These are phyloP conservation scores for Nephrocerus scutellatus DNA, from an alignment of 2,888 invertebrate species.

Conservation along the genomic window DNA sequence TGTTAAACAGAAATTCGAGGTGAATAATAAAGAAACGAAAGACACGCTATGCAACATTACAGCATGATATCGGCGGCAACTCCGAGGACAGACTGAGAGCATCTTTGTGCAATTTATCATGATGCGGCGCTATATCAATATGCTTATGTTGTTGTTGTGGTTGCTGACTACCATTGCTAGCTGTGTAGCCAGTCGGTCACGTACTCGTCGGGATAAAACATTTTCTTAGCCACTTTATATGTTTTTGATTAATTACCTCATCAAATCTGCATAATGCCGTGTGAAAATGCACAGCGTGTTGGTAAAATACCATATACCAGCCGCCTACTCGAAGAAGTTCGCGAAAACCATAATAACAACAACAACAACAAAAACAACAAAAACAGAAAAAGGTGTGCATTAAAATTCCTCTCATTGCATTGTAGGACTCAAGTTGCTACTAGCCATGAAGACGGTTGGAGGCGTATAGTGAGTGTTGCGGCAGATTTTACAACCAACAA, in stretches of 20 bases:
- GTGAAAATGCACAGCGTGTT: slow-evolving; percentile 16
- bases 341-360: slow-evolving; percentile 10
- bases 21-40: background rate
- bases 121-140: slow-evolving; percentile 13
- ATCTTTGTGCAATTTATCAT: slow-evolving; percentile 16
- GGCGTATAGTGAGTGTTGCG: no score
- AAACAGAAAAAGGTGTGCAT: slow-evolving; percentile 21
- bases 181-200: no score
- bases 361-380: slow-evolving; percentile 2
- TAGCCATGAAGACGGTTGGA: slow-evolving; percentile 12
- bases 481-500: no score
- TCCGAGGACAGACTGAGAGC: no score
- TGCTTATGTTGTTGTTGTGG: slow-evolving; percentile 18
- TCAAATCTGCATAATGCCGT: slow-evolving; percentile 21
- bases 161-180: no score
- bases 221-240: slow-evolving; percentile 15
- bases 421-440: no score
- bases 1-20: background rate
- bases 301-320: slow-evolving; percentile 7
- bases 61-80: background rate
- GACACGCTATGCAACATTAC: background rate
- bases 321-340: slow-evolving; percentile 2
- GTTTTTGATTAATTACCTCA: slow-evolving; percentile 23
- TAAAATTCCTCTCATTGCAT: slow-evolving; percentile 21
- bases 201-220: no score